phyloP scores from a whole-genome alignment of 1,140 invertebrate species.

The Sarcophaga bullata region DNA sequence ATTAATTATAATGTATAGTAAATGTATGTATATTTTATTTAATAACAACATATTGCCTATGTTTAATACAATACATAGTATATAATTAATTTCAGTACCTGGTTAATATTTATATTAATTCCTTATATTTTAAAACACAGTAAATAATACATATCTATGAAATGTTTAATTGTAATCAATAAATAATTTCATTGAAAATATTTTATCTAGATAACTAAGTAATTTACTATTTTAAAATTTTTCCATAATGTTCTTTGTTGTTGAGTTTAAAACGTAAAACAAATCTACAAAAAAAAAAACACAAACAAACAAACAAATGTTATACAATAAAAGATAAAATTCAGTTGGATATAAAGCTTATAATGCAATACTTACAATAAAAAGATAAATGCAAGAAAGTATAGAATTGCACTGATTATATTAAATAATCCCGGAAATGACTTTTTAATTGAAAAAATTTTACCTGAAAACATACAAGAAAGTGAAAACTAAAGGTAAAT shows the following conservation, averaged over 20 bases:
- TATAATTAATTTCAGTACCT: background rate
- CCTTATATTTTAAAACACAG: too few species aligned
- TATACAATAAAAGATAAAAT: constrained; percentile 39
- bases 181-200: constrained; percentile 8
- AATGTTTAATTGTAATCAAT: background rate
- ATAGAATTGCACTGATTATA: constrained; percentile 67
- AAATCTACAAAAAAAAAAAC: constrained; percentile 49
- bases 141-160: too few species aligned
- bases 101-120: background rate
- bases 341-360: too few species aligned
- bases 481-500: constrained; percentile 26
- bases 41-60: too few species aligned
- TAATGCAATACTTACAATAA: constrained; percentile 66
- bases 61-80: background rate
- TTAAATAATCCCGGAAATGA: constrained; percentile 70
- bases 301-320: constrained; percentile 33
- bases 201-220: background rate
- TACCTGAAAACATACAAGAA: constrained; percentile 62
- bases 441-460: constrained; percentile 73
- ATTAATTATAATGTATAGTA: background rate
- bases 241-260: constrained; percentile 58
- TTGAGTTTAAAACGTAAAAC: constrained; percentile 58
- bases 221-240: constrained; percentile 54
- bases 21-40: background rate
- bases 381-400: constrained; percentile 62